A percentile compares a stretch with the other conserved stretches of the same genome.
phyloP scores from a whole-genome alignment of 2,797 vertebrate species.

The Echiichthys vipera region DNA sequence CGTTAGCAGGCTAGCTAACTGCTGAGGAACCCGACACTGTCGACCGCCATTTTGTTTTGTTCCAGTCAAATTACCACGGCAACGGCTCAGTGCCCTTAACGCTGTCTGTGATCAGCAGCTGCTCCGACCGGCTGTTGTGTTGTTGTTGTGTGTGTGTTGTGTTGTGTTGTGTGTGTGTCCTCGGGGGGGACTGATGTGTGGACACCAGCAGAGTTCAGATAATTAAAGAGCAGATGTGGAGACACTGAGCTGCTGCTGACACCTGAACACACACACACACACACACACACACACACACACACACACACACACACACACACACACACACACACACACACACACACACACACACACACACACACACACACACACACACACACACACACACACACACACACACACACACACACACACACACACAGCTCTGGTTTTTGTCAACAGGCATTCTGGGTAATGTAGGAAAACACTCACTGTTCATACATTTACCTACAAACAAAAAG shows the following conservation, averaged over 20 bases:
- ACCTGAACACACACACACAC: conserved; percentile 8
- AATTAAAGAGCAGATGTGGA: conserved; percentile 61
- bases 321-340: no score
- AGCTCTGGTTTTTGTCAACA: not conserved
- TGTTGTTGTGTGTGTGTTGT: not conserved
- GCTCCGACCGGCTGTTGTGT: not conserved
- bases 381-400: conserved; percentile 8
- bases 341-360: not conserved
- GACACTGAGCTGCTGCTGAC: conserved; percentile 30
- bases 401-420: not conserved
- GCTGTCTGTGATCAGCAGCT: no score
- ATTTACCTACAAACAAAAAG: no score
- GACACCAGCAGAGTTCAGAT: conserved; percentile 33
- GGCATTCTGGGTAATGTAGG: conserved; percentile 22
- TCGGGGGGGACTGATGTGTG: conserved; percentile 10
- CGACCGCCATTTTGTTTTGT: no score
- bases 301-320: no score
- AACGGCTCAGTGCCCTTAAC: no score
- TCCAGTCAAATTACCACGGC: no score
- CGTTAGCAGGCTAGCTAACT: no score
- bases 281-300: no score
- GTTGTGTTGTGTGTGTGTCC: conserved; percentile 3
- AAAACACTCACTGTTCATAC: no score
- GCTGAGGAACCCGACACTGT: no score
- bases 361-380: conserved; percentile 25